A percentile compares a stretch with the other conserved stretches of the same genome.
Evolutionary conservation across 2,888 invertebrate species (phyloP).

Genomic region (Theristus sp.): DNA sequence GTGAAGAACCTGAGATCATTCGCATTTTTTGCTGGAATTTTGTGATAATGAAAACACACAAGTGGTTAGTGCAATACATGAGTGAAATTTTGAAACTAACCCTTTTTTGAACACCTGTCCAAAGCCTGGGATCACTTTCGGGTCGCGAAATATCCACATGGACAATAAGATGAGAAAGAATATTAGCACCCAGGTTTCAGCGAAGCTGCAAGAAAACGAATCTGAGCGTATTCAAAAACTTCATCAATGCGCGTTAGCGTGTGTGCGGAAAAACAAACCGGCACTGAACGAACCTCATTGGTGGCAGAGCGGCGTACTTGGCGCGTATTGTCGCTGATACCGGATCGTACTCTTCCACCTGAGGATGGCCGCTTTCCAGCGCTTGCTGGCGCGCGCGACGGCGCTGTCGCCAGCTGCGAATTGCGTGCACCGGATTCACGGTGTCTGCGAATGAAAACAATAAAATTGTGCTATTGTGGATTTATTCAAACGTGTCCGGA

Average conservation of each 20-base stretch:
- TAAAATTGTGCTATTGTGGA: no score
- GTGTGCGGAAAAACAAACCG: not conserved
- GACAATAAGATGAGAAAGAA: slow-evolving; percentile 54
- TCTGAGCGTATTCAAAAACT: not conserved
- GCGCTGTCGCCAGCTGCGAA: no score
- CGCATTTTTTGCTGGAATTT: no score
- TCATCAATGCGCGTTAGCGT: no score
- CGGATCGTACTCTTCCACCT: not conserved
- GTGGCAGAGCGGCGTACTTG: not conserved
- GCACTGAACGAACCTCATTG: not conserved
- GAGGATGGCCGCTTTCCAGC: not conserved
- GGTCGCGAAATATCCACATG: slow-evolving; percentile 71
- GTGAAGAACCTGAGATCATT: slow-evolving; percentile 15
- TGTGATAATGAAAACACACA: no score
- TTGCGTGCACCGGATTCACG: no score
- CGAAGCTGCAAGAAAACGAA: slow-evolving; percentile 11
- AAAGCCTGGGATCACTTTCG: slow-evolving; percentile 73
- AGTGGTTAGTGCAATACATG: no score
- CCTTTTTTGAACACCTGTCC: slow-evolving; percentile 35
- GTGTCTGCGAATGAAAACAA: no score
- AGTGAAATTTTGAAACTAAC: slow-evolving; percentile 6
- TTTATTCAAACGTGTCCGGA: no score
- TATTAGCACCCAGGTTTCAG: slow-evolving; percentile 14
- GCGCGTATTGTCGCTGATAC: not conserved
- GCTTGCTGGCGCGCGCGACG: no score